phyloP scores from a whole-genome alignment of 1,140 invertebrate species.

The Drosophila nasuta region DNA sequence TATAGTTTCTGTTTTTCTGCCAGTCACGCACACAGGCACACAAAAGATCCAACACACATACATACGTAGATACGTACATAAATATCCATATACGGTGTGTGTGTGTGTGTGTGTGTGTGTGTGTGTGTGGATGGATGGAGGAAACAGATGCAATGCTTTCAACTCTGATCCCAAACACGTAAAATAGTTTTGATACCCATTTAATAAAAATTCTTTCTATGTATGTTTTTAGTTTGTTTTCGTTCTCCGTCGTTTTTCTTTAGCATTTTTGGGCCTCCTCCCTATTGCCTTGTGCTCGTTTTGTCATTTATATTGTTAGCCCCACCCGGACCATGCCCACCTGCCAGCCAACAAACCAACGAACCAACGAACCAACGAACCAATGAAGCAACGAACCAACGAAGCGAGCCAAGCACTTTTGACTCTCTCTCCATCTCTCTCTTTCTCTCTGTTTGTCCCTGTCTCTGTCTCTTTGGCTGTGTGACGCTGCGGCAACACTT shows the following conservation, averaged over 20 bases:
- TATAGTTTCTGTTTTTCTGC: constrained; percentile 52
- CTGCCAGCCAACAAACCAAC: background rate
- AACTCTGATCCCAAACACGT: constrained; percentile 62
- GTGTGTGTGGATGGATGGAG: no score
- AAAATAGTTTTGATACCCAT: constrained; percentile 80
- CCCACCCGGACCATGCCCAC: constrained; percentile 20
- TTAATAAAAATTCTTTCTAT: constrained; percentile 78
- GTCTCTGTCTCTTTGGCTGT: background rate
- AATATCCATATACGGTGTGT: background rate
- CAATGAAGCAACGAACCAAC: no score
- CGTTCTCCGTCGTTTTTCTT: constrained; percentile 16
- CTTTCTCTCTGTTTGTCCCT: no score
- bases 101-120: no score
- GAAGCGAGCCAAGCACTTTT: no score
- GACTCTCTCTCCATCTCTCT: no score
- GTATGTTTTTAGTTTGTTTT: constrained; percentile 40
- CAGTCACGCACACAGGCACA: constrained; percentile 42
- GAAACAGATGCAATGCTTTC: constrained; percentile 18
- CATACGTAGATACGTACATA: background rate
- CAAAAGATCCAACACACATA: constrained; percentile 8
- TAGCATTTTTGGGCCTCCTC: background rate
- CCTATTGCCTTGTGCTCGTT: constrained; percentile 48
- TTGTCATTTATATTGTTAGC: constrained; percentile 70
- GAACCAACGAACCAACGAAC: background rate
- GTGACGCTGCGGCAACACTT: constrained; percentile 56